Percentiles rank a stretch among this genome's conserved stretches.
phyloP scores from a whole-genome alignment of 2,888 invertebrate genomes.

The Hoplodrina blanda region DNA sequence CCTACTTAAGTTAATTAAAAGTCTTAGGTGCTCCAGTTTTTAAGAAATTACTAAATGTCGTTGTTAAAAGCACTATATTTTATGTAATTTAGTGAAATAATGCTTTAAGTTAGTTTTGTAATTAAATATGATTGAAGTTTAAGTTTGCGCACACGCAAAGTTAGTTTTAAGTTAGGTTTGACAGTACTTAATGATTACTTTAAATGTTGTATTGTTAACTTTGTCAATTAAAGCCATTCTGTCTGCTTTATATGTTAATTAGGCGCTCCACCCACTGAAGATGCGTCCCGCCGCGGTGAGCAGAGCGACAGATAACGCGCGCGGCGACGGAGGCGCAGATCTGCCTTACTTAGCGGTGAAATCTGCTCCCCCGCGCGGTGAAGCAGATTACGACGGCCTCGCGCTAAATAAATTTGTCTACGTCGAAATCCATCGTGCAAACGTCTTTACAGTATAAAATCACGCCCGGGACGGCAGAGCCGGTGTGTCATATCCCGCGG shows the following conservation, averaged over 20 bases:
- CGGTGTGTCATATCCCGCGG: too few species aligned
- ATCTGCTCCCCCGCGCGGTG: too few species aligned
- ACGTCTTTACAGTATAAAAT: too few species aligned
- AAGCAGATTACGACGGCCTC: too few species aligned
- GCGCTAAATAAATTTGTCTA: too few species aligned
- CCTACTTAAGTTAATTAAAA: slow-evolving; percentile 82
- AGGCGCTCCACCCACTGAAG: too few species aligned
- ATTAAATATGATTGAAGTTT: slow-evolving; percentile 42
- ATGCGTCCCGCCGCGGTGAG: too few species aligned
- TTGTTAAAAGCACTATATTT: slow-evolving; percentile 30
- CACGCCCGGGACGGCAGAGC: too few species aligned
- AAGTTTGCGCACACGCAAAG: slow-evolving; percentile 40
- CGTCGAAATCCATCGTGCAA: too few species aligned
- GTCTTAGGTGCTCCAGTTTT: slow-evolving; percentile 70
- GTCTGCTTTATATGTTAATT: slow-evolving; percentile 37
- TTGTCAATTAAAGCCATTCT: slow-evolving; percentile 41
- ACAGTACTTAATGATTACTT: slow-evolving; percentile 48
- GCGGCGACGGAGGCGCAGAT: too few species aligned
- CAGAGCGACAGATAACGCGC: too few species aligned
- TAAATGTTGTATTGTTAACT: slow-evolving; percentile 50
- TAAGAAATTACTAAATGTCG: slow-evolving; percentile 71
- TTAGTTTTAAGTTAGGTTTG: slow-evolving; percentile 48
- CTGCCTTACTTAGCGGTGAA: too few species aligned
- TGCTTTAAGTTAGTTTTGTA: slow-evolving; percentile 23
- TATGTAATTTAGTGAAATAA: slow-evolving; percentile 24